Conservation (phyloP, 2,888 invertebrate species). For the Epsilonema sp. region DNA sequence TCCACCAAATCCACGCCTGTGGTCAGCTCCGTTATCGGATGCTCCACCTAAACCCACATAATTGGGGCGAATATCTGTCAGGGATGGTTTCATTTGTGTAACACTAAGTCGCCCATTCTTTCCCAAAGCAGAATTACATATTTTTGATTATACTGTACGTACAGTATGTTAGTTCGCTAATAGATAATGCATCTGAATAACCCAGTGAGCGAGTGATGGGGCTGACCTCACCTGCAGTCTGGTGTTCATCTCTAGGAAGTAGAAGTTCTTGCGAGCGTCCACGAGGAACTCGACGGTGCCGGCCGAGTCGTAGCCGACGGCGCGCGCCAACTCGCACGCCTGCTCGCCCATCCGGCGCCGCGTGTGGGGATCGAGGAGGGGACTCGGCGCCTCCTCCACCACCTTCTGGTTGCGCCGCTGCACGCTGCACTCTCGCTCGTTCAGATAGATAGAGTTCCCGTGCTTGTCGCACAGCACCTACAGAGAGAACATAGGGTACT, state of each 20-base stretch:
- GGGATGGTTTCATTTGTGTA: neutral
- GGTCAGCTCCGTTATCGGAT: conserved; percentile 47
- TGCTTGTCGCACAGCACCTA: conserved; percentile 42
- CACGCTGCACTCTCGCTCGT: conserved; percentile 47
- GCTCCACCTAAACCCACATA: conserved; percentile 36
- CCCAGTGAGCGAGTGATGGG: too few species aligned
- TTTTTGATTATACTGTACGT: too few species aligned
- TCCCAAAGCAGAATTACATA: too few species aligned
- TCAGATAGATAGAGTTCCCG: conserved; percentile 43
- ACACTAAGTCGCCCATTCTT: too few species aligned
- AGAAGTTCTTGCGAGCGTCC: conserved; percentile 43
- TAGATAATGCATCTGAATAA: too few species aligned
- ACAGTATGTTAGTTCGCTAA: too few species aligned
- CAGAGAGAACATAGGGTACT: too few species aligned
- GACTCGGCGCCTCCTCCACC: conserved; percentile 47
- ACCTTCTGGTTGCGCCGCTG: conserved; percentile 46
- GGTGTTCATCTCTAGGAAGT: conserved; percentile 51
- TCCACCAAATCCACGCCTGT: conserved; percentile 47
- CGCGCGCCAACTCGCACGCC: conserved; percentile 40
- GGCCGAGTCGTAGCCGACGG: conserved; percentile 44
- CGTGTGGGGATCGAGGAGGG: conserved; percentile 40
- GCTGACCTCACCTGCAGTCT: conserved; percentile 43
- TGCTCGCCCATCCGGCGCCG: conserved; percentile 43
- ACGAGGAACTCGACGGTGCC: conserved; percentile 47
- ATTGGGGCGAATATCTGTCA: neutral